Conservation (phyloP, 2,113 vertebrate genomes). For the Agapornis roseicollis region DNA sequence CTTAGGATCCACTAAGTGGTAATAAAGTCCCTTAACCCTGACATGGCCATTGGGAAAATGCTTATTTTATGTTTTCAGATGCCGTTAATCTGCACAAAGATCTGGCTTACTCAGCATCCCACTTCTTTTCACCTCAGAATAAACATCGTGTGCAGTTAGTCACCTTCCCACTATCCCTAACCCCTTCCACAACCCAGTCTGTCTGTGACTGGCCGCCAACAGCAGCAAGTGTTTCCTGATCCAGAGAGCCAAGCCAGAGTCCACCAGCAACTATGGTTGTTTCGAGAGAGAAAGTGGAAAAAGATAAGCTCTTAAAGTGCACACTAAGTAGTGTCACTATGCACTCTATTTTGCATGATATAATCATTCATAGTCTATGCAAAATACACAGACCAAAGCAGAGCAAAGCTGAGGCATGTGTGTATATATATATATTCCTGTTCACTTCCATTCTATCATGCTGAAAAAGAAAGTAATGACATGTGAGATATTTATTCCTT, state of each 20-base stretch:
- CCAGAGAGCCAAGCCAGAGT: not conserved
- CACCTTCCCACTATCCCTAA: not conserved
- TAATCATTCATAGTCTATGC: not conserved
- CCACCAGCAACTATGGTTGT: not conserved
- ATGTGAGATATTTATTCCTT: not conserved
- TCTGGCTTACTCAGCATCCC: not conserved
- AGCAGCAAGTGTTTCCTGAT: not conserved
- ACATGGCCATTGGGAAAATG: not conserved
- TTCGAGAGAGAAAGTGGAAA: not conserved
- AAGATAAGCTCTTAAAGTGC: not conserved
- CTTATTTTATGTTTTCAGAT: not conserved
- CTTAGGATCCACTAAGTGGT: not conserved
- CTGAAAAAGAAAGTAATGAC: not conserved
- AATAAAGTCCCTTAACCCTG: not conserved
- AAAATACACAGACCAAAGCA: not conserved
- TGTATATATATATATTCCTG: not conserved
- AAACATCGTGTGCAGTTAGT: not conserved
- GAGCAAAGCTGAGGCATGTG: not conserved
- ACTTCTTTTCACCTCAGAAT: not conserved
- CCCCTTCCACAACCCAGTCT: not conserved
- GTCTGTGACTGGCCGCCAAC: not conserved
- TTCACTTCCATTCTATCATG: not conserved
- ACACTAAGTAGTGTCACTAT: not conserved
- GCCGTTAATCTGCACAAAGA: not conserved
- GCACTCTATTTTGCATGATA: not conserved